These are phyloP conservation scores for Aleadryas rufinucha DNA, from an alignment of 2,113 vertebrate species.

Conservation along the genomic window DNA sequence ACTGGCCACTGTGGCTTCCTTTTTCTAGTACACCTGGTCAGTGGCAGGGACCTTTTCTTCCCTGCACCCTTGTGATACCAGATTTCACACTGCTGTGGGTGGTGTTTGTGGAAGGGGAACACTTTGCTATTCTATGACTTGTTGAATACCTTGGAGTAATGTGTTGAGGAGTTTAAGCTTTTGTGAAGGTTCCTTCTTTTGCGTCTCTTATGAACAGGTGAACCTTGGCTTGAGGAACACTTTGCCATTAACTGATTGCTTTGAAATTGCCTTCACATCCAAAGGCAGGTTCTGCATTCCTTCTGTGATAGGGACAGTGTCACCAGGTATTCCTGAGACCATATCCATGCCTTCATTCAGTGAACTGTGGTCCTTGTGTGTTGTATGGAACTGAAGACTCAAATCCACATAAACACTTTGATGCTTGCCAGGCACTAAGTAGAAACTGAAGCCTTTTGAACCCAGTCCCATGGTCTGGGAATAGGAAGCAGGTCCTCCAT, in stretches of 20 bases:
- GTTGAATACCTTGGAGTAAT: not conserved
- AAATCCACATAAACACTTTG: not conserved
- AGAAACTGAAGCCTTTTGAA: not conserved
- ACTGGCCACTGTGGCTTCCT: not conserved
- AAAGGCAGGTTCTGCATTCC: not conserved
- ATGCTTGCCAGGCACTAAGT: not conserved
- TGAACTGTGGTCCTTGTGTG: not conserved
- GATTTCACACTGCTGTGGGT: not conserved
- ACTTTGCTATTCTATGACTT: not conserved
- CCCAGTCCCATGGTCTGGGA: not conserved
- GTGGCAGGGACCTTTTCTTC: not conserved
- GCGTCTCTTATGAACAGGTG: not conserved
- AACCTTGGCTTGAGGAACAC: not conserved
- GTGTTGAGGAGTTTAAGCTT: not conserved
- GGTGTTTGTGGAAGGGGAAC: not conserved
- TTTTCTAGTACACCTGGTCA: not conserved
- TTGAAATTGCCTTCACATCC: not conserved
- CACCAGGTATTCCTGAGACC: not conserved
- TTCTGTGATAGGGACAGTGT: not conserved
- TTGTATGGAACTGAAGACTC: not conserved
- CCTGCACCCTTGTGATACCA: fast-evolving
- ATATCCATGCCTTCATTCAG: not conserved
- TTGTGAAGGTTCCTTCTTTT: not conserved
- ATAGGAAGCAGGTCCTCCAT: not conserved
- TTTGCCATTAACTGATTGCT: not conserved